Conservation (phyloP, 2,113 vertebrate species). For the Rutilus rutilus region DNA sequence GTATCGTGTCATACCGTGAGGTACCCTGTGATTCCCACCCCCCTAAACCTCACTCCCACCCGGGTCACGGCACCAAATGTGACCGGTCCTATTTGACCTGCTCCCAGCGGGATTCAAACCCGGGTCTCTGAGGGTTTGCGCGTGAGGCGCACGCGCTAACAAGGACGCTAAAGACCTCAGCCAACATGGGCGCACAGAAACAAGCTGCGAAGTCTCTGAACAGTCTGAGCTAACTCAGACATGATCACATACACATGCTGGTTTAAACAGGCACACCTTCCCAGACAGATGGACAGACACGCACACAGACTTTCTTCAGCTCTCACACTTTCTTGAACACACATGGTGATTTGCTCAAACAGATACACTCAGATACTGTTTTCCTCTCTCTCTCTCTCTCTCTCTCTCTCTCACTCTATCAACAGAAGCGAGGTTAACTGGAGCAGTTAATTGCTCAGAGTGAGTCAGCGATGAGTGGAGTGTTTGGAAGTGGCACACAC, state of each 20-base stretch:
- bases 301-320: slow-evolving; percentile 32
- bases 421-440: slow-evolving; percentile 51
- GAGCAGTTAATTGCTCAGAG: slow-evolving; percentile 53
- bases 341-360: slow-evolving; percentile 36
- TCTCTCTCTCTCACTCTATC: slow-evolving; percentile 36
- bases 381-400: slow-evolving; percentile 20
- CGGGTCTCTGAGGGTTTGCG: no score
- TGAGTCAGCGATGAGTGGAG: slow-evolving; percentile 54
- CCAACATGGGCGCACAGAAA: neutral
- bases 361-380: slow-evolving; percentile 34
- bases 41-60: no score
- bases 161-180: no score
- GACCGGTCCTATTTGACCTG: no score
- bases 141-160: no score
- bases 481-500: slow-evolving; percentile 48
- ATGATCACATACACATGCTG: slow-evolving; percentile 38
- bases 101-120: no score
- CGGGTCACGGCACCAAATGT: no score
- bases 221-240: slow-evolving; percentile 40
- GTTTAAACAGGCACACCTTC: slow-evolving; percentile 52
- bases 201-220: slow-evolving; percentile 19
- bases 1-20: no score
- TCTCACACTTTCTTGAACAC: slow-evolving; percentile 30
- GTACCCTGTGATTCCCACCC: no score
- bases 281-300: slow-evolving; percentile 40